Conservation (phyloP, 2,888 invertebrate genomes). For the Megastigmus dorsalis region DNA sequence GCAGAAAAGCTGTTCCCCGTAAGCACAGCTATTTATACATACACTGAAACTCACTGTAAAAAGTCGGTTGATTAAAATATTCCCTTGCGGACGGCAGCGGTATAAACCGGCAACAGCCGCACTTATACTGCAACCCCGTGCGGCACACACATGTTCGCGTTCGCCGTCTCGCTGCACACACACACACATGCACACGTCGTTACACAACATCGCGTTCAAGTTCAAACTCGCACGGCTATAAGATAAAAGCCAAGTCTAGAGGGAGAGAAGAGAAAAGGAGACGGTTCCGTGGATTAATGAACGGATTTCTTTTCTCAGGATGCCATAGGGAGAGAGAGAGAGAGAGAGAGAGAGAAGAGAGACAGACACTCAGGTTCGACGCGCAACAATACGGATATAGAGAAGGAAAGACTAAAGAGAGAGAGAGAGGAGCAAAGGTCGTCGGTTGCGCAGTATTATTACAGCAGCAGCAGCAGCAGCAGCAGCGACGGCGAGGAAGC, state of each 20-base stretch:
- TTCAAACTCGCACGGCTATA: constrained; percentile 26
- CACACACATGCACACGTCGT: background rate
- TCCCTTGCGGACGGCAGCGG: too few species aligned
- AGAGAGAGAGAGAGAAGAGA: constrained; percentile 9
- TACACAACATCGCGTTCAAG: too few species aligned
- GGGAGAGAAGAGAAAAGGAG: too few species aligned
- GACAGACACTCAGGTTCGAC: too few species aligned
- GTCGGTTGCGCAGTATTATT: too few species aligned
- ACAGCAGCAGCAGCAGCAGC: constrained; percentile 17
- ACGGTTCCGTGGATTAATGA: constrained; percentile 24
- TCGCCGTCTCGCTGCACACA: background rate
- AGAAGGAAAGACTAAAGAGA: background rate
- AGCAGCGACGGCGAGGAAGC: constrained; percentile 31
- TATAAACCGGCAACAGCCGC: too few species aligned
- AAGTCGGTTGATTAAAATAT: constrained; percentile 25
- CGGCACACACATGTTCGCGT: background rate
- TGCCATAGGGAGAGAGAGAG: background rate
- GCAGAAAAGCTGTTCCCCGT: too few species aligned
- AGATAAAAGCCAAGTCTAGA: too few species aligned
- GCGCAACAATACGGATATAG: too few species aligned
- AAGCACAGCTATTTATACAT: too few species aligned
- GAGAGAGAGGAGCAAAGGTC: too few species aligned
- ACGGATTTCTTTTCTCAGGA: constrained; percentile 56
- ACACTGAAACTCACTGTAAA: too few species aligned
- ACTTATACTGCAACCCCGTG: constrained; percentile 2